Conservation (phyloP, 2,888 invertebrate species). For the Cistogaster globosa region DNA sequence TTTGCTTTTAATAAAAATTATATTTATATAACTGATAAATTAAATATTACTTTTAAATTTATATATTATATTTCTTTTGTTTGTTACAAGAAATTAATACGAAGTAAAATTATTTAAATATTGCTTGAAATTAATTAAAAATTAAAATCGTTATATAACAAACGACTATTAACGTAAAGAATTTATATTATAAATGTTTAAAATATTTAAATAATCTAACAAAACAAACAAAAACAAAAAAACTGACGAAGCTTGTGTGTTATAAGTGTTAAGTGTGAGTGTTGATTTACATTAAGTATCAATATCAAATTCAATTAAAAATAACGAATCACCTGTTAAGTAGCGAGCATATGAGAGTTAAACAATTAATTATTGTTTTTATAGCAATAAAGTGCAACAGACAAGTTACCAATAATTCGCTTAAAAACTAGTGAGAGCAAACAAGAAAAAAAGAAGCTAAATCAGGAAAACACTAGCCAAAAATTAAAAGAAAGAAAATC, state of each 20-base stretch:
- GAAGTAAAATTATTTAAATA: conserved; percentile 66
- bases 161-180: conserved; percentile 52
- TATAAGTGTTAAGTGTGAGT: conserved; percentile 73
- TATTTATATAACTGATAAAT: conserved; percentile 47
- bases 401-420: conserved; percentile 1
- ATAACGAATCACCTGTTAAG: conserved; percentile 26
- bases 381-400: conserved; percentile 37
- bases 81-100: conserved; percentile 49
- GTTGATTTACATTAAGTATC: conserved; percentile 75
- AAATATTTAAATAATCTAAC: conserved; percentile 57
- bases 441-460: neutral
- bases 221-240: conserved; percentile 69
- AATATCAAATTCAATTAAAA: conserved; percentile 31
- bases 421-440: neutral
- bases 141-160: conserved; percentile 14
- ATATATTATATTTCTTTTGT: conserved; percentile 55
- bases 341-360: conserved; percentile 26
- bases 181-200: conserved; percentile 42
- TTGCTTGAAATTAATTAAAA: conserved; percentile 62
- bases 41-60: conserved; percentile 21
- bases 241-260: conserved; percentile 82
- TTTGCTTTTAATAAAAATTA: conserved; percentile 43
- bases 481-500: neutral
- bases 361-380: conserved; percentile 18
- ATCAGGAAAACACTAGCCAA: neutral